Evolutionary conservation across 2,797 vertebrate genomes (phyloP).

Genomic region (Fistularia tabacaria): DNA sequence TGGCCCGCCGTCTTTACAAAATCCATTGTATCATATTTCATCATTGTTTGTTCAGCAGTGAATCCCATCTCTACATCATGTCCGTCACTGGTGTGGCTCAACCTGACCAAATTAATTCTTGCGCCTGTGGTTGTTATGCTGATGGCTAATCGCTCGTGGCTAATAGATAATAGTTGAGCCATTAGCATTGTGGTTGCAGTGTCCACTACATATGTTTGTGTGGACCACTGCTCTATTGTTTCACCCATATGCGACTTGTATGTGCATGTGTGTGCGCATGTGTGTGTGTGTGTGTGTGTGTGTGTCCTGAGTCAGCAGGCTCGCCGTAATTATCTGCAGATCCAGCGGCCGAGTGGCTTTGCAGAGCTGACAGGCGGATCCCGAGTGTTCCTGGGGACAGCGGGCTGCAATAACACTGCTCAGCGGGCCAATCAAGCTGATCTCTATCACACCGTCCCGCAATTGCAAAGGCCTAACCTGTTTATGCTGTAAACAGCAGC

Average conservation of each 20-base stretch:
- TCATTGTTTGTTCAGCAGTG: too few species aligned
- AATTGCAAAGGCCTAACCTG: constrained; percentile 66
- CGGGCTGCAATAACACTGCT: constrained; percentile 74
- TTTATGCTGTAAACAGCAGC: constrained; percentile 70
- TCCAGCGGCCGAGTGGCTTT: constrained; percentile 52
- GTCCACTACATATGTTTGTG: too few species aligned
- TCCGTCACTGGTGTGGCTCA: too few species aligned
- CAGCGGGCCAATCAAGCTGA: constrained; percentile 74
- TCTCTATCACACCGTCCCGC: constrained; percentile 67
- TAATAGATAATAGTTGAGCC: too few species aligned
- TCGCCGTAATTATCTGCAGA: constrained; percentile 71
- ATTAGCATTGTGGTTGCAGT: too few species aligned
- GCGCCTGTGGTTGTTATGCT: too few species aligned
- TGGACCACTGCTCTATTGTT: too few species aligned
- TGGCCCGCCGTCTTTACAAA: too few species aligned
- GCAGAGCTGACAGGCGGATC: constrained; percentile 53
- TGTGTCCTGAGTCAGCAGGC: constrained; percentile 74
- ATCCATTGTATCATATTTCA: too few species aligned
- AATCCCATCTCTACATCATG: too few species aligned
- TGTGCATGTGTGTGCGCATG: constrained; percentile 7
- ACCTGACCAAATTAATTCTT: too few species aligned
- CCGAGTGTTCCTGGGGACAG: constrained; percentile 57
- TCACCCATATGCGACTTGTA: constrained; percentile 1
- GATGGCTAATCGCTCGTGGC: too few species aligned
- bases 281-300: constrained; percentile 22